Base-by-base conservation (phyloP, 2,113 vertebrate genomes). In the Entomyzon cyanotis region DNA sequence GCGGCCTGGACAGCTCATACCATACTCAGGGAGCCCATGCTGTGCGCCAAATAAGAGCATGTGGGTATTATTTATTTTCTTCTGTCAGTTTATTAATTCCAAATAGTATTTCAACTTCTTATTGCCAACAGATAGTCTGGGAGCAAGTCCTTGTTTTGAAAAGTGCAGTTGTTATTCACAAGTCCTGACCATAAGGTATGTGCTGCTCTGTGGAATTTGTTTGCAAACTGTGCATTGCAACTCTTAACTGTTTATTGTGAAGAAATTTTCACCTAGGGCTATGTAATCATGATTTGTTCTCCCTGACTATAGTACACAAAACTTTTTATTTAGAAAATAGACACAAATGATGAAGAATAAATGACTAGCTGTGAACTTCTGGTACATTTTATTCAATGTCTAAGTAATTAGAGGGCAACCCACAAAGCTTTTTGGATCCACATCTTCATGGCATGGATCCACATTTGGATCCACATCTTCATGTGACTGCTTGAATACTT, bases 41-140 rank as follows among this genome's bases (percentile, higher is more conserved):
- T 35, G n/a, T 4, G 64, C 52, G 3, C 94, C 93, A 94, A 95
- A 95, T 91, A 95, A 85, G 82, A 93, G 71, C 93, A 93, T 70
- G 90, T 21, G 52, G 58, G 39, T 41, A 77, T 47, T 84, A 55
- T 56, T 95, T 94, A n/a, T 84, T 95, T 89, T 91, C 70, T 78
- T 30, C 85, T 83, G 68, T 37, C 93, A n/a, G 63, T 62, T 85
- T 91, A 67, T 94, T 89, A 42, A 53, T 81, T 74, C 79, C 63
- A 77, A 94, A 93, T 88, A 33, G 24, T 69, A 60, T 87, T 90
- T 77, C 0, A 4, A 12, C 42, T 65, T 65, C 55, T 70, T 39
- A 11, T 50, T 96, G 85, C 64, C 42, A 18, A 39, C 55, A 91
- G 71, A 88, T 67, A 93, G 63, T 33, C 62, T 58, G 59, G 15